Evolutionary conservation across 2,797 vertebrate genomes (phyloP), one percentile per base, ranked within the genome.

Genomic region (Eleutherodactylus coqui): DNA sequence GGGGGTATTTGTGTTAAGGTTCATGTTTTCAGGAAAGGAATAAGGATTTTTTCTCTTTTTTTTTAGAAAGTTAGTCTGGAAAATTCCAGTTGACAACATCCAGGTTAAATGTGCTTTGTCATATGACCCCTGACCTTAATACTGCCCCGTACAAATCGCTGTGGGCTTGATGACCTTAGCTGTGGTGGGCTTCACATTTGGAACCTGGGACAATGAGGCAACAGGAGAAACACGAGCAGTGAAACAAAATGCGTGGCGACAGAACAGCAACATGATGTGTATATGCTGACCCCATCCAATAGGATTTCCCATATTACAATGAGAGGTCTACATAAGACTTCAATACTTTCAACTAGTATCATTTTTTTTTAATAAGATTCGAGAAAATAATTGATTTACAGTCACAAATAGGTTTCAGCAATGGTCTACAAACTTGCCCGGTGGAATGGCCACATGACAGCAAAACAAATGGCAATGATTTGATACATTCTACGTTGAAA

Each of bases 51-150:
- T 4, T 24, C 45, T 24, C 45, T 43, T 43, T 21, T 41, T 43
- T 72, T 90, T 90, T 85, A 89, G 91, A 89, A 87, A 16, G 92
- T 94, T 94, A 95, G 94, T 95, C 85, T 91, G 91, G 86, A 81
- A 90, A 86, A 91, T 88, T 88, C 89, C 88, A 88, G 91, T 89
- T 93, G 92, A 89, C 90, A 90, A 85, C 94, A 94, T 89, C 67
- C 91, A 89, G 82, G 93, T 95, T 94, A 95, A 87, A 94, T 88
- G 70, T 90, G 90, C 87, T 92, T 82, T 77, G 92, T 92, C 88
- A 91, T 80, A 88, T 86, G 92, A 94, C 91, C 96, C 94, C 96
- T 96, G 95, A 98, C 97, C 97, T 98, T 96, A 96, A 90, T 75
- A 93, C 91, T 95, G 94, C 93, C 96, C 97, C 94, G 94, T 94